These are phyloP conservation scores for Phrynocephalus forsythii DNA, from an alignment of 2,797 vertebrate genomes.

Conservation along the genomic window DNA sequence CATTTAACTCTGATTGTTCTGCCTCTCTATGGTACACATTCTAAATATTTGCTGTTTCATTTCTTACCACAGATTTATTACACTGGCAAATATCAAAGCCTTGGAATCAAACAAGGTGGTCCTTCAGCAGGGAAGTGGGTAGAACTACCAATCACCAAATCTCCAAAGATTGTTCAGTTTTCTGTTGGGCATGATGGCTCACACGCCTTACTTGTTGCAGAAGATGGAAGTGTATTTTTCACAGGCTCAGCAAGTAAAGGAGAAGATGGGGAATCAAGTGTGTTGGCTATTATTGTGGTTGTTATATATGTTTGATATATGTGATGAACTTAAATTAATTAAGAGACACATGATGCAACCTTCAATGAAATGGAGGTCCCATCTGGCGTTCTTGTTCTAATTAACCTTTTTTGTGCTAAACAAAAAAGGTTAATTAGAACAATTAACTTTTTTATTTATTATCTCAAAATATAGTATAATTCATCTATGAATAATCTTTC, in stretches of 20 bases:
- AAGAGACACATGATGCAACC: neutral
- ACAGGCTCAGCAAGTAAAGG: constrained; percentile 98
- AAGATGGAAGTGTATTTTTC: constrained; percentile 98
- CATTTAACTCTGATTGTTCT: neutral
- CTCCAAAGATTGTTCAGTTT: constrained; percentile 96
- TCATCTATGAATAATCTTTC: neutral
- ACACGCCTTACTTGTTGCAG: constrained; percentile 95
- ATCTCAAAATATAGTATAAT: neutral
- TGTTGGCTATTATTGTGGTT: constrained; percentile 35
- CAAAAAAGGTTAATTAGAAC: no score
- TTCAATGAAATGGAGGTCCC: neutral
- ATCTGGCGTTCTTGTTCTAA: neutral
- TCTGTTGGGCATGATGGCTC: constrained; percentile 98
- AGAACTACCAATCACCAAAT: constrained; percentile 96
- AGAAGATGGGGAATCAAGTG: constrained; percentile 99
- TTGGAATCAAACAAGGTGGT: constrained; percentile 98
- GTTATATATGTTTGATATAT: neutral
- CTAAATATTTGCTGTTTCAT: neutral
- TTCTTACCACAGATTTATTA: constrained; percentile 89
- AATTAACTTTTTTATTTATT: neutral
- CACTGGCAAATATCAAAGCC: constrained; percentile 98
- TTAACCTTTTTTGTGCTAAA: no score
- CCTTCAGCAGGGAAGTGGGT: constrained; percentile 98
- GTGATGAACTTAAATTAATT: neutral
- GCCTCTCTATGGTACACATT: neutral